Evolutionary conservation across 2,888 invertebrate genomes (phyloP), one percentile per base, ranked within the genome.

Genomic region (Drosophila neonasuta): DNA sequence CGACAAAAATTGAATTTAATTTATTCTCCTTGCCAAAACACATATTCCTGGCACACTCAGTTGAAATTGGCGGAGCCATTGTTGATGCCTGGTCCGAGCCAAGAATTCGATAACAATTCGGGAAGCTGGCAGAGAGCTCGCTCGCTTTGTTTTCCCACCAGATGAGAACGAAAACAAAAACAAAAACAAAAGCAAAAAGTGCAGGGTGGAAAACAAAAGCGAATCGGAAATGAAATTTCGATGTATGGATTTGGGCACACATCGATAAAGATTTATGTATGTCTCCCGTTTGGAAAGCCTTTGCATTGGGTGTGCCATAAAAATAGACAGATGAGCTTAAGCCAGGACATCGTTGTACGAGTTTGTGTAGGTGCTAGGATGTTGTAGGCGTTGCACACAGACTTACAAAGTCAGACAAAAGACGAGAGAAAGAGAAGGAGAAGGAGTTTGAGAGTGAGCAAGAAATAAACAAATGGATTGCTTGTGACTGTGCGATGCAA

Each of bases 221-320:
- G 58, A 80, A 71, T 71, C 64, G 58, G 60, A 83, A 80, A 80
- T 77, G 75, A 83, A 83, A 78, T 72, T 80, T 71, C 74, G 63
- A 75, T 72, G 64, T 77, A 74, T 68, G 73, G 75, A 80, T 80
- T 80, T 78, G 66, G 68, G 73, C 67, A 48, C 76, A 80, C 85
- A 81, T 84, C 82, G 82, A 84, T 84, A 79, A 74, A 77, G 80
- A 84, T 84, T 81, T 84, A 81, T 84, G 74, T 68, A 15, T 62
- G 62, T 72, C 46, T 50, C 52, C 39, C 50, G 59, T 17, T 46
- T 71, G 66, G 62, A 68, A 32, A 55, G 62, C 58, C 75, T 58
- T 73, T 57, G 51, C 57, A 58, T 44, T 67, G 76, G 67, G 41
- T 50, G 49, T 66, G 73, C 75, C 72, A 71, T 80, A 83, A 78